Conservation (phyloP, 2,888 invertebrate genomes). For the Altica lythri region DNA sequence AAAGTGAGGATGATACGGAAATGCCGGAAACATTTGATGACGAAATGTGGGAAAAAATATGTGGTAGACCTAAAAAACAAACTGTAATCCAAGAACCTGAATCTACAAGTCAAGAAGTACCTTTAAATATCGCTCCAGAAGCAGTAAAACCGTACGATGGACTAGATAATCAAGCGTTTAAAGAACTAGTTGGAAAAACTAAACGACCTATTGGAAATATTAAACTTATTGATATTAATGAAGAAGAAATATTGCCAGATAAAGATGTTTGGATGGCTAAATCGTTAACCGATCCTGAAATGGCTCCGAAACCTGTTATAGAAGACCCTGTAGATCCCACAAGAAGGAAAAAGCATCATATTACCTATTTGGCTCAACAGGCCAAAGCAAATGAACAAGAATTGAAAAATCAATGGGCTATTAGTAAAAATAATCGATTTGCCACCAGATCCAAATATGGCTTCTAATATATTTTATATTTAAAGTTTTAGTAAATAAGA, state of each 20-base stretch:
- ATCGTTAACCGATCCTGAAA: slow-evolving; percentile 74
- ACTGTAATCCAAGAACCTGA: slow-evolving; percentile 58
- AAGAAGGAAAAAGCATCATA: slow-evolving; percentile 87
- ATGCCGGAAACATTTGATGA: slow-evolving; percentile 57
- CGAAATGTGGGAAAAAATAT: slow-evolving; percentile 59
- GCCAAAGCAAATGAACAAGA: slow-evolving; percentile 95
- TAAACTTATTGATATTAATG: slow-evolving; percentile 81
- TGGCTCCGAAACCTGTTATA: slow-evolving; percentile 57
- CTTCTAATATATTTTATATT: slow-evolving; percentile 67
- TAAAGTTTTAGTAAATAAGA: too few species aligned
- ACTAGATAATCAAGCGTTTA: slow-evolving; percentile 63
- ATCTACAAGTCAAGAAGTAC: slow-evolving; percentile 55
- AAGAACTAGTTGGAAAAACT: slow-evolving; percentile 70
- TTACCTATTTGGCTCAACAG: slow-evolving; percentile 91
- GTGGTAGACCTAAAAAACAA: slow-evolving; percentile 56
- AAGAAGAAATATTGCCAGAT: slow-evolving; percentile 74
- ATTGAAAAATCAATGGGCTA: slow-evolving; percentile 92
- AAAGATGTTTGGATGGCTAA: slow-evolving; percentile 83
- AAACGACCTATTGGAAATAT: slow-evolving; percentile 69
- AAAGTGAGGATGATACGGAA: slow-evolving; percentile 47
- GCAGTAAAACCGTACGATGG: slow-evolving; percentile 57
- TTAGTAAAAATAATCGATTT: slow-evolving; percentile 79
- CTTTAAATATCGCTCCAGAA: slow-evolving; percentile 58
- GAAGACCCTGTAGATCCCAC: slow-evolving; percentile 61
- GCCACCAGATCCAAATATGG: slow-evolving; percentile 97